Evolutionary conservation across 2,797 vertebrate species (phyloP), one percentile per base, ranked within the genome.

Genomic region (Emydoidea blandingii): DNA sequence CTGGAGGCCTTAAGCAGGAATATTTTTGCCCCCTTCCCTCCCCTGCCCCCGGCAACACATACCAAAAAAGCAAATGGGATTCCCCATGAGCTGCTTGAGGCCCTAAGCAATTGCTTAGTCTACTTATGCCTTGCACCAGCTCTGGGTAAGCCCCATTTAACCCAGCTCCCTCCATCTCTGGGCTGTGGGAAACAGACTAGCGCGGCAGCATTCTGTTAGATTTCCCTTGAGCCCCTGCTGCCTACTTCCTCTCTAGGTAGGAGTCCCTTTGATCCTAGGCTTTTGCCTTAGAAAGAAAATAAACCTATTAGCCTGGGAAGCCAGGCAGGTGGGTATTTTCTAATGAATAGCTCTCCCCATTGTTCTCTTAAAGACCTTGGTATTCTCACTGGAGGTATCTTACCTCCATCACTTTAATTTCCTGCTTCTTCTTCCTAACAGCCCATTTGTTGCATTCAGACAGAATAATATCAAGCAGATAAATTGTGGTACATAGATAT

Each of bases 271-370:
- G 78, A 76, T 91, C 37, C 27, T 92, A 2, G 18, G 3, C 27
- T 84, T 53, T 91, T 79, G 5, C 34, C 87, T 90, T 94, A 81
- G 1, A 12, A 89, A 47, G 57, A 86, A 87, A 91, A 85, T 53
- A 83, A 56, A 72, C 19, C 31, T n/a, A 12, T 44, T 74, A 44
- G 68, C 19, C 41, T 15, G 25, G 50, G 16, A 15, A 8, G 68
- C 83, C 83, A 52, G 87, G 23, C 49, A 91, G 57, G 29, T 65
- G 83, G 85, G 79, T 72, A 57, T 88, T 88, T 88, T 59, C 92
- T 91, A 79, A 81, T 93, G 92, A 87, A 50, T 87, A 78, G 10
- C 78, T 91, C 44, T 16, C 82, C 37, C 52, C 94, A 8, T 86
- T 83, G 12, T 91, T 89, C 78, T 89, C 7, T 27, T 85, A 3